These are phyloP conservation scores for Philaethria dido DNA, from an alignment of 2,888 invertebrate genomes.

Conservation along the genomic window DNA sequence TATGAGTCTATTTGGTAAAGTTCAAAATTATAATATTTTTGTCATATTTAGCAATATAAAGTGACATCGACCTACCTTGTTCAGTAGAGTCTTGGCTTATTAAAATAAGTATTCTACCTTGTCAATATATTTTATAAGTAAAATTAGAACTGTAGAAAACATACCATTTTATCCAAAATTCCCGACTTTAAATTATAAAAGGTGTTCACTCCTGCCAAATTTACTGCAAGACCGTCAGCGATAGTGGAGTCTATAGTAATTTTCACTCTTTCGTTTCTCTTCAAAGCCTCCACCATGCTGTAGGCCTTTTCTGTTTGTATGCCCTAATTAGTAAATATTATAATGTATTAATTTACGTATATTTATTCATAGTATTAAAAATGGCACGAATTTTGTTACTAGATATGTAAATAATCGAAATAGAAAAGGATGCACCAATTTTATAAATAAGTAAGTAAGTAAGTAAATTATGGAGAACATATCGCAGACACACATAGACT, in stretches of 20 bases:
- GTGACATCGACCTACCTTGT: no score
- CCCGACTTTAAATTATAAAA: slow-evolving; percentile 66
- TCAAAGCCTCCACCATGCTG: slow-evolving; percentile 72
- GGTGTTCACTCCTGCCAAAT: slow-evolving; percentile 70
- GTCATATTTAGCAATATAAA: no score
- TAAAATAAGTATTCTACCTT: no score
- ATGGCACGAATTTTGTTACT: no score
- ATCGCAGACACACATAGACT: slow-evolving; percentile 88
- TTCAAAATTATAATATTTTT: no score
- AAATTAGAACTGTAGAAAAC: background rate
- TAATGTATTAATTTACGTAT: no score
- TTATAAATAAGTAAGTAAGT: background rate
- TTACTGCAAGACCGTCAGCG: slow-evolving; percentile 89
- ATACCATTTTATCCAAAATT: slow-evolving; percentile 75
- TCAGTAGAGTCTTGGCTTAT: no score
- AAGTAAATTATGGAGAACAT: background rate
- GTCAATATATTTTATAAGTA: no score
- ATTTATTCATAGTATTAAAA: no score
- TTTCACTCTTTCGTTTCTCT: slow-evolving; percentile 88
- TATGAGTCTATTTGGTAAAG: no score
- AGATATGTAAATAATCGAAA: background rate
- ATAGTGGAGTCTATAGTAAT: slow-evolving; percentile 87
- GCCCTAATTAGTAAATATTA: slow-evolving; percentile 54
- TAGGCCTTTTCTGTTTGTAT: slow-evolving; percentile 70
- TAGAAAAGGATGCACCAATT: background rate